A percentile compares a stretch with the other conserved stretches of the same genome.
Evolutionary conservation across 2,113 vertebrate genomes (phyloP).

Genomic region (Odocoileus virginianus): DNA sequence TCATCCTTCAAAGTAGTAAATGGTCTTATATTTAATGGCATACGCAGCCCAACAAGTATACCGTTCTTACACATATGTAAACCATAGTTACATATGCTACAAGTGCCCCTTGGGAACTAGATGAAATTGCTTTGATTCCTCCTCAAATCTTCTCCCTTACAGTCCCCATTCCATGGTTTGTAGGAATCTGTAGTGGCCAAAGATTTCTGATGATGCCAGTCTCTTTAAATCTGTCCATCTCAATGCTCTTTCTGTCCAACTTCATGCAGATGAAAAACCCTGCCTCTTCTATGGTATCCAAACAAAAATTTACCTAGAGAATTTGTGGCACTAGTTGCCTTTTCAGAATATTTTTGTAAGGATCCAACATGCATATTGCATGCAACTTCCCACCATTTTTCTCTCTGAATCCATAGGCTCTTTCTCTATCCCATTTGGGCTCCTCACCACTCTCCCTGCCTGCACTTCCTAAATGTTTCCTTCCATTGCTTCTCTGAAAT

Average conservation of each 20-base stretch:
- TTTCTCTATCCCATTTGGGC: background rate
- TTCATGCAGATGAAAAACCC: background rate
- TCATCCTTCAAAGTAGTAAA: background rate
- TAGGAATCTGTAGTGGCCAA: background rate
- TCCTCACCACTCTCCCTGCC: background rate
- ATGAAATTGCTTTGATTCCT: background rate
- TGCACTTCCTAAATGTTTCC: background rate
- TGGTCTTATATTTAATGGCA: background rate
- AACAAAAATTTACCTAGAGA: background rate
- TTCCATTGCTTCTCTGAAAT: background rate
- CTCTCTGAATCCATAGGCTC: background rate
- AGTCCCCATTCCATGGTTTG: rapidly evolving
- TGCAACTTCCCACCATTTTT: background rate
- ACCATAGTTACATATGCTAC: background rate
- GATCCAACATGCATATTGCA: background rate
- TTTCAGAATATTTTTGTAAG: background rate
- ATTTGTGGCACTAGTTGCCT: background rate
- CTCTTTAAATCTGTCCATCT: background rate
- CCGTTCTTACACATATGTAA: background rate
- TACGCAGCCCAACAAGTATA: rapidly evolving
- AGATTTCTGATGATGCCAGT: background rate
- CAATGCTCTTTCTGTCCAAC: background rate
- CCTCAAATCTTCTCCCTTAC: rapidly evolving
- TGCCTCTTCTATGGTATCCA: background rate
- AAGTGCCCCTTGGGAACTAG: background rate